Percentiles rank a stretch among this genome's conserved stretches.
Conservation (phyloP, 2,113 vertebrate genomes). For the Trochalopteron elliotii region DNA sequence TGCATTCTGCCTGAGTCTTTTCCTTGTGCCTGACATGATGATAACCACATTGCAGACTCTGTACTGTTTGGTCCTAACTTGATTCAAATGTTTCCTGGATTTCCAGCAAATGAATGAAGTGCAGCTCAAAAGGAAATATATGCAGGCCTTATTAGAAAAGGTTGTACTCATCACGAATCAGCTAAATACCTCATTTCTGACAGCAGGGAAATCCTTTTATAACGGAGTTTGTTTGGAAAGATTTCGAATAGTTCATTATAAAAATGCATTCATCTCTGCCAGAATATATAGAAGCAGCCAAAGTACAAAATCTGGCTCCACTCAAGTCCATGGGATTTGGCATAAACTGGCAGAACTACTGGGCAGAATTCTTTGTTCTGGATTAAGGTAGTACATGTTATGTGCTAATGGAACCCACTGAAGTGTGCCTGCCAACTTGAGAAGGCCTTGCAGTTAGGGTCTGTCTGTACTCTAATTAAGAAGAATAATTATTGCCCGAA, state of each 20-base stretch:
- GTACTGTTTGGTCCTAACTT: conserved; percentile 1
- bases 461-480: background rate
- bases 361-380: background rate
- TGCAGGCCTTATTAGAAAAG: conserved; percentile 27
- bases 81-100: conserved; percentile 41
- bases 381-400: background rate
- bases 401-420: background rate
- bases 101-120: conserved; percentile 26
- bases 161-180: background rate
- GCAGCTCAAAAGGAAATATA: conserved; percentile 19
- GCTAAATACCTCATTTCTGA: conserved; percentile 32
- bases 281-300: background rate
- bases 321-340: background rate
- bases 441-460: background rate
- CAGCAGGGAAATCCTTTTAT: conserved; percentile 31
- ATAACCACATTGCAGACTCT: conserved; percentile 33
- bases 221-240: conserved; percentile 11
- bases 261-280: conserved; percentile 20
- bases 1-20: conserved; percentile 6
- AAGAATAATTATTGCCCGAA: conserved; percentile 14
- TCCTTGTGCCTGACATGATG: conserved; percentile 9
- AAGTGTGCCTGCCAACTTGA: background rate
- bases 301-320: background rate
- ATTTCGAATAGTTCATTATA: conserved; percentile 25
- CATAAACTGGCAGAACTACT: conserved; percentile 2